A percentile compares a stretch with the other conserved stretches of the same genome.
Evolutionary conservation across 2,113 vertebrate species (phyloP).

Genomic region (Lichenostomus cassidix): DNA sequence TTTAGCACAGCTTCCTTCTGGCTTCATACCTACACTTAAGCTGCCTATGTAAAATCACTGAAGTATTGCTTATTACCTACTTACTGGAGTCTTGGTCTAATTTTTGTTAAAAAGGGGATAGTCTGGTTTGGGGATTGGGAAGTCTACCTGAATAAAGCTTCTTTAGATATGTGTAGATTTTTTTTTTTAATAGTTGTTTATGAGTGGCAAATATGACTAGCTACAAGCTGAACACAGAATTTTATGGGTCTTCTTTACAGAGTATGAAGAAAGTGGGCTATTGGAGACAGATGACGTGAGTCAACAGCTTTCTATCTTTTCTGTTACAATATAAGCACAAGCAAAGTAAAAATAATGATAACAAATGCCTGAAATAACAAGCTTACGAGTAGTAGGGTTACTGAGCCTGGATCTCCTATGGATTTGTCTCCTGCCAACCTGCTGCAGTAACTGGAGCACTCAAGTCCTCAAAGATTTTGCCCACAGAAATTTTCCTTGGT

Average conservation of each 20-base stretch:
- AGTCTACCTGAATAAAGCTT: neutral
- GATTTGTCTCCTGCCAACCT: neutral
- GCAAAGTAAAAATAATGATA: neutral
- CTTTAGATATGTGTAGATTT: neutral
- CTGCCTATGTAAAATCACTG: neutral
- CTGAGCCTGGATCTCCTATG: neutral
- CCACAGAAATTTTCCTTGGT: neutral
- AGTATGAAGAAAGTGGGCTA: constrained; percentile 97
- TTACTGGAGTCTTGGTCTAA: neutral
- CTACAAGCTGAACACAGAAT: constrained; percentile 27
- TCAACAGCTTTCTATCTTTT: constrained; percentile 50
- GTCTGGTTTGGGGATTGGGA: neutral
- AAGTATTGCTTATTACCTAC: neutral
- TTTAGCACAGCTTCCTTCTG: neutral
- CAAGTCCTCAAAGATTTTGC: neutral
- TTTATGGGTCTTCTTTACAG: constrained; percentile 76
- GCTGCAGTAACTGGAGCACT: neutral
- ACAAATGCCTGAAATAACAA: neutral
- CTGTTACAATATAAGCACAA: neutral
- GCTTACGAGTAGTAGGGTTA: neutral
- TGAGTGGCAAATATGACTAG: neutral
- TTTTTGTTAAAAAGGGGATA: neutral
- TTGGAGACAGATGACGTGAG: constrained; percentile 96
- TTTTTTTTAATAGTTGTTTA: neutral
- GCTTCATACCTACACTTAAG: neutral